Conservation (phyloP, 1,140 invertebrate species). For the Drosophila seguyi region DNA sequence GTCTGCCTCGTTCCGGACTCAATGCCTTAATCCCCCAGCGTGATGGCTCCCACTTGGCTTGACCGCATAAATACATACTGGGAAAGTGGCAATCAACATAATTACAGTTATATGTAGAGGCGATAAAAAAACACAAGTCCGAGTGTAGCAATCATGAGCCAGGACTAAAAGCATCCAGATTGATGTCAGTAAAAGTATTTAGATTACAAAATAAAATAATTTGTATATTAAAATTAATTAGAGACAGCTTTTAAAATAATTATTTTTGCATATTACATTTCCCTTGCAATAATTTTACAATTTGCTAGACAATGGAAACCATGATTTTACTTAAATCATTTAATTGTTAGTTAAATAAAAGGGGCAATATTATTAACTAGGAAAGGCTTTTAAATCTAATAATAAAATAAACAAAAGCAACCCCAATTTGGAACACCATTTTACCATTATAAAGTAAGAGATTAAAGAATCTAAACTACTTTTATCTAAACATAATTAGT, state of each 20-base stretch:
- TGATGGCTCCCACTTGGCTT: conserved; percentile 35
- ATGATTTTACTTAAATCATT: neutral
- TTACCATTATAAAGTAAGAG: neutral
- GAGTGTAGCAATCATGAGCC: neutral
- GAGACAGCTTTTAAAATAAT: no score
- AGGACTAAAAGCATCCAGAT: neutral
- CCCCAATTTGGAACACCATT: no score
- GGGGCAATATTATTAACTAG: neutral
- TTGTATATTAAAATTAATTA: no score
- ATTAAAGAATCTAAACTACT: neutral
- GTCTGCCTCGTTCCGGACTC: conserved; percentile 5
- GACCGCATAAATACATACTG: conserved; percentile 37
- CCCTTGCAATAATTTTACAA: no score
- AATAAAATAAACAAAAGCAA: neutral
- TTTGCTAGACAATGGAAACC: neutral
- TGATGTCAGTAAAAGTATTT: neutral
- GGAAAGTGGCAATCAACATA: conserved; percentile 62
- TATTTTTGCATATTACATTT: no score
- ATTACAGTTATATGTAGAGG: conserved; percentile 45
- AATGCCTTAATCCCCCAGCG: conserved; percentile 44
- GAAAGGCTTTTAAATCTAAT: neutral
- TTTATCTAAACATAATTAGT: neutral
- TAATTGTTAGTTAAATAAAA: neutral
- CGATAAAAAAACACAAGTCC: conserved; percentile 28
- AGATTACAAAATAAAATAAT: neutral